Percentiles rank a stretch among this genome's conserved stretches.
Evolutionary conservation across 2,797 vertebrate species (phyloP).

Genomic region (Myripristis jacobus): DNA sequence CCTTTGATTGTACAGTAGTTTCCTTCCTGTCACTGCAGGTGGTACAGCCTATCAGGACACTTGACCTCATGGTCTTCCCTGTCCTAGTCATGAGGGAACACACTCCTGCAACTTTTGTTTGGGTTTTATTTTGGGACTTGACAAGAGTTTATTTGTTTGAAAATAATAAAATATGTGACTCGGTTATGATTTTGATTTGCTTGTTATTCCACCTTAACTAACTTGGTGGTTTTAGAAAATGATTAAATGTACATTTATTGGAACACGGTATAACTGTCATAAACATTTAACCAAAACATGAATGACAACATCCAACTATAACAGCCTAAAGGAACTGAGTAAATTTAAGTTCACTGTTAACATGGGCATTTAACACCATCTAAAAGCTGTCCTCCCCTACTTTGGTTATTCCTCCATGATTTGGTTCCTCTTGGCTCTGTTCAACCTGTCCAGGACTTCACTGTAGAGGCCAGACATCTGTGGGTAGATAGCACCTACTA

Average conservation of each 20-base stretch:
- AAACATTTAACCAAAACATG: slow-evolving; percentile 20
- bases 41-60: slow-evolving; percentile 81
- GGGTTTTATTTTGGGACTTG: slow-evolving; percentile 85
- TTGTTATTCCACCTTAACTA: slow-evolving; percentile 71
- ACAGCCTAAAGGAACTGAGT: slow-evolving; percentile 16
- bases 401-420: slow-evolving; percentile 74
- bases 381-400: slow-evolving; percentile 2
- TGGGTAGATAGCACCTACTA: slow-evolving; percentile 41
- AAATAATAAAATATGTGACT: slow-evolving; percentile 89
- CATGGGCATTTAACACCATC: background rate
- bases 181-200: slow-evolving; percentile 83
- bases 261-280: slow-evolving; percentile 11
- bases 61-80: slow-evolving; percentile 81
- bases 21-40: slow-evolving; percentile 83
- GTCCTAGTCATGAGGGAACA: slow-evolving; percentile 83
- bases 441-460: slow-evolving; percentile 87
- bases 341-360: background rate
- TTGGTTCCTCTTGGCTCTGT: slow-evolving; percentile 80
- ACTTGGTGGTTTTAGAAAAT: slow-evolving; percentile 22
- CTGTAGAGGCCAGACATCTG: slow-evolving; percentile 90
- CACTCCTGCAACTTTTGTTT: slow-evolving; percentile 81
- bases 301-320: slow-evolving; percentile 20
- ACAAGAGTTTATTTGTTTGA: slow-evolving; percentile 89
- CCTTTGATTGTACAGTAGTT: slow-evolving; percentile 88
- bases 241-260: background rate